A percentile compares a stretch with the other conserved stretches of the same genome.
Evolutionary conservation across 1,140 invertebrate species (phyloP).

Genomic region (Meloidogyne hapla): DNA sequence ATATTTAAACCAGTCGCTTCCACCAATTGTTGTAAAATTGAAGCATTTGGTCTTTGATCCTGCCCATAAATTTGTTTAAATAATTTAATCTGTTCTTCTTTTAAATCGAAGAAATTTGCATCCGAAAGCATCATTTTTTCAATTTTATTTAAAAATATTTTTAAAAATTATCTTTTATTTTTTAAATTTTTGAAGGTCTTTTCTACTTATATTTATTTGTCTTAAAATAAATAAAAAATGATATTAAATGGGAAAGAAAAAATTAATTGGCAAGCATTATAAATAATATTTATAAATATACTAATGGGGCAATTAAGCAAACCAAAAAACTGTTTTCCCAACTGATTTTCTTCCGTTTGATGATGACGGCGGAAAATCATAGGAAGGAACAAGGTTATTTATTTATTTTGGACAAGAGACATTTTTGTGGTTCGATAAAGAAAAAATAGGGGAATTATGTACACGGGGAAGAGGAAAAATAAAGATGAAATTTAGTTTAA

Average conservation of each 20-base stretch:
- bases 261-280: not conserved
- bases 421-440: slow-evolving; percentile 1
- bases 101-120: slow-evolving; percentile 3
- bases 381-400: not conserved
- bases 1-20: not conserved
- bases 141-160: no score
- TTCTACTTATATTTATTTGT: no score
- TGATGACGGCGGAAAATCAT: not conserved
- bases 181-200: no score
- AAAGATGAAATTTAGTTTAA: not conserved
- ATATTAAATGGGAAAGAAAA: not conserved
- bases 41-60: not conserved
- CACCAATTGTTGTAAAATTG: not conserved
- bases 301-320: not conserved
- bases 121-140: not conserved
- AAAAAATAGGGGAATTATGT: not conserved
- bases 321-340: not conserved
- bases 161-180: not conserved
- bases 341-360: not conserved
- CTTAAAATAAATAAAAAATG: not conserved
- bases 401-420: not conserved
- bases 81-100: not conserved
- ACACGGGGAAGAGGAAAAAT: no score
- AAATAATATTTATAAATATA: not conserved
- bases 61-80: not conserved